Evolutionary conservation across 2,888 invertebrate species (phyloP).

Genomic region (Branchellion lobata): DNA sequence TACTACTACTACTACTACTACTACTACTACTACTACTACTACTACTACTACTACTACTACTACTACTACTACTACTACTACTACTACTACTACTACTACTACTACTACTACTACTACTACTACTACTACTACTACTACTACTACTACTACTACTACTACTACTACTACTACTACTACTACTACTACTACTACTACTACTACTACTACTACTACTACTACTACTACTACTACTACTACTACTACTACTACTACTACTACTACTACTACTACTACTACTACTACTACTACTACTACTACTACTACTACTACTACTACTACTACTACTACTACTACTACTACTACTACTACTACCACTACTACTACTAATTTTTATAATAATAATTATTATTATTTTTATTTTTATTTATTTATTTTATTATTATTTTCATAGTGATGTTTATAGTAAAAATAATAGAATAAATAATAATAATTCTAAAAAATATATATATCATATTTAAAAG

Average conservation of each 20-base stretch:
- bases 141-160: background rate
- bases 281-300: background rate
- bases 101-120: background rate
- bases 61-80: background rate
- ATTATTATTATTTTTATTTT: no score
- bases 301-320: background rate
- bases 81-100: background rate
- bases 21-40: slow-evolving; percentile 17
- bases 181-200: background rate
- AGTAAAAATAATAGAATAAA: no score
- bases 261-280: background rate
- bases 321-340: background rate
- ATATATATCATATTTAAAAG: no score
- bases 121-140: background rate
- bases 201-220: background rate
- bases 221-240: background rate
- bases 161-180: background rate
- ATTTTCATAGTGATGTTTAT: no score
- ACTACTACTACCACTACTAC: slow-evolving; percentile 3
- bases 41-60: background rate
- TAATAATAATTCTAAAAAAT: no score
- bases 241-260: background rate
- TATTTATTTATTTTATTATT: no score
- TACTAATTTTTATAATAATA: no score
- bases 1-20: background rate